Conservation (phyloP, 2,113 vertebrate genomes). For the Gambusia holbrooki region DNA sequence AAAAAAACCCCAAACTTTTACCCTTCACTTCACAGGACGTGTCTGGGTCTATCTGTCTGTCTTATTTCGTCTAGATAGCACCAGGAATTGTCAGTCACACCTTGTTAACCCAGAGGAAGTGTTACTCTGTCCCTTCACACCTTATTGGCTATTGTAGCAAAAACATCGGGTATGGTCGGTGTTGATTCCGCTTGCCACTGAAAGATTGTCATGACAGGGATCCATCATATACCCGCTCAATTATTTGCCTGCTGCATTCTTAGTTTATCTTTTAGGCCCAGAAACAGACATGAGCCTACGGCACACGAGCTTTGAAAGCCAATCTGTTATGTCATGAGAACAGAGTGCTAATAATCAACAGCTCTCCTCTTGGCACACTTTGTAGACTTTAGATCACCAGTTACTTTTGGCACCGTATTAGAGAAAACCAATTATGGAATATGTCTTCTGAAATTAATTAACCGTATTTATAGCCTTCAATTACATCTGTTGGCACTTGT, state of each 20-base stretch:
- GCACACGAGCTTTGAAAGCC: constrained; percentile 21
- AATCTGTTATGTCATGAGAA: constrained; percentile 26
- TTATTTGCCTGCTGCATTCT: constrained; percentile 31
- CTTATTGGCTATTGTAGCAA: neutral
- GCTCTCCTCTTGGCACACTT: constrained; percentile 7
- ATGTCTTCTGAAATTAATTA: constrained; percentile 8
- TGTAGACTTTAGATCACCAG: constrained; percentile 26
- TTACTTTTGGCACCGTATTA: constrained; percentile 10
- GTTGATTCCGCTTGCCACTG: constrained; percentile 7
- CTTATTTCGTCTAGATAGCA: constrained; percentile 17
- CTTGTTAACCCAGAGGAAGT: constrained; percentile 31
- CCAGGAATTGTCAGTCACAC: constrained; percentile 24
- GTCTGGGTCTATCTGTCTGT: constrained; percentile 13
- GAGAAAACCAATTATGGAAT: constrained; percentile 11
- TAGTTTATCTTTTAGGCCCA: constrained; percentile 34
- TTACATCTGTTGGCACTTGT: neutral
- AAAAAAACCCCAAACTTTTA: constrained; percentile 21
- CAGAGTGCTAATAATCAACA: constrained; percentile 22
- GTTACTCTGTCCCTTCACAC: neutral
- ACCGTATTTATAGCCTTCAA: neutral
- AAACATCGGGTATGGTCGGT: neutral
- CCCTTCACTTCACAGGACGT: neutral
- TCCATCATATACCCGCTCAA: neutral
- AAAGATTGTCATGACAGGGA: neutral
- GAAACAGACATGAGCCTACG: constrained; percentile 35